Evolutionary conservation across 2,888 invertebrate genomes (phyloP).

Genomic region (Cryptosula pallasiana): DNA sequence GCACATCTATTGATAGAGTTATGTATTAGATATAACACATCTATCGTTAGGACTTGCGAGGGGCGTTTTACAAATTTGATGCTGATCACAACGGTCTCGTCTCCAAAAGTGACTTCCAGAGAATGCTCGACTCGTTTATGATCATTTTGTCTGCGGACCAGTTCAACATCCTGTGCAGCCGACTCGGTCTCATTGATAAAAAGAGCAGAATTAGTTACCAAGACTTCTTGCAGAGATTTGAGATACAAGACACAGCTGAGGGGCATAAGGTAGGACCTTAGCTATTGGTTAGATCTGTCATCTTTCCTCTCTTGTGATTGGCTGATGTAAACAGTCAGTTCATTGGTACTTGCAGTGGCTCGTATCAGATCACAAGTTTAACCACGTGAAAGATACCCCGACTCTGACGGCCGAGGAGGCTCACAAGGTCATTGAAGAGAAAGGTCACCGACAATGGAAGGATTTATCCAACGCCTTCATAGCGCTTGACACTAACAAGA

Average conservation of each 20-base stretch:
- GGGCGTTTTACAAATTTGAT: constrained; percentile 51
- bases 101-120: constrained; percentile 41
- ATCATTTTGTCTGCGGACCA: constrained; percentile 41
- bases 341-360: constrained; percentile 6
- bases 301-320: no score
- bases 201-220: constrained; percentile 39
- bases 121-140: constrained; percentile 47
- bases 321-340: no score
- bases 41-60: constrained; percentile 43
- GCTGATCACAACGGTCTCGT: constrained; percentile 43
- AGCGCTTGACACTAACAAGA: constrained; percentile 34
- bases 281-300: no score
- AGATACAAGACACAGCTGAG: constrained; percentile 43
- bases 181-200: constrained; percentile 36
- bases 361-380: constrained; percentile 35
- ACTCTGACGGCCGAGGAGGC: constrained; percentile 42
- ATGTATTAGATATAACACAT: no score
- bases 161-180: constrained; percentile 43
- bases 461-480: constrained; percentile 47
- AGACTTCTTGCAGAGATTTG: constrained; percentile 46
- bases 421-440: constrained; percentile 37
- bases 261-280: constrained; percentile 37
- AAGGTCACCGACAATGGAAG: constrained; percentile 42
- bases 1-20: no score
- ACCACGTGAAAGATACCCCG: constrained; percentile 35